Evolutionary conservation across 2,113 vertebrate genomes (phyloP), one percentile per base, ranked within the genome.

Genomic region (Charadrius vociferus): DNA sequence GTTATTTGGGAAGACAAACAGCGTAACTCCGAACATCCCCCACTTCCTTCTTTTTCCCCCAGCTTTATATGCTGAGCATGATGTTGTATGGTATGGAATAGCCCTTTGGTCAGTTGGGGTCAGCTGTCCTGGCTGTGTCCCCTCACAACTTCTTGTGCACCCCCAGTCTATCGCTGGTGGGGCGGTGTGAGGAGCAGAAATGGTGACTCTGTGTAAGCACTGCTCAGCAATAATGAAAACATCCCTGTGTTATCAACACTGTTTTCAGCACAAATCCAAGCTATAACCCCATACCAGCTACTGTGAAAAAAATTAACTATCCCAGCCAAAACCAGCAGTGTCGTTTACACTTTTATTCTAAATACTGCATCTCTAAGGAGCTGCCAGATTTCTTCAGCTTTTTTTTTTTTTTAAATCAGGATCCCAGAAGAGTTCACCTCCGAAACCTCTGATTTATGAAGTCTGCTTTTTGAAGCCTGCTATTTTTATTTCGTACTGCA

Each of bases 361-460:
- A 95, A 94, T 71, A 59, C n/a, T 83, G 61, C 50, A 58, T 78
- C 3, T 5, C 56, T 84, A 63, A 86, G 23, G 47, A 88, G 14
- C 32, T 90, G 94, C 73, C 65, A 89, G 52, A 66, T 86, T 92
- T 83, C 71, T 50, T 91, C 55, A 41, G 50, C 29, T 9, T 22
- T 59, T 50, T 71, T 68, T 88, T 55, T 92, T 92, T 65, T 45
- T 45, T 45, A 45, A 45, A 45, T 45, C 43, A 45, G 43, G 43
- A 45, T 92, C 71, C 75, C 71, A 81, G 55, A 80, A 90, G 56
- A 68, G 16, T 86, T 95, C 71, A 92, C 53, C 81, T 85, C 72
- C 1, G 2, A 90, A 95, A 92, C 14, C 39, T 83, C 67, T 95
- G 80, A 95, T 96, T 95, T 95, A 95, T 94, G 75, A 92, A 73